phyloP scores from a whole-genome alignment of 2,888 invertebrate genomes.

The Rhogogaster chlorosoma region DNA sequence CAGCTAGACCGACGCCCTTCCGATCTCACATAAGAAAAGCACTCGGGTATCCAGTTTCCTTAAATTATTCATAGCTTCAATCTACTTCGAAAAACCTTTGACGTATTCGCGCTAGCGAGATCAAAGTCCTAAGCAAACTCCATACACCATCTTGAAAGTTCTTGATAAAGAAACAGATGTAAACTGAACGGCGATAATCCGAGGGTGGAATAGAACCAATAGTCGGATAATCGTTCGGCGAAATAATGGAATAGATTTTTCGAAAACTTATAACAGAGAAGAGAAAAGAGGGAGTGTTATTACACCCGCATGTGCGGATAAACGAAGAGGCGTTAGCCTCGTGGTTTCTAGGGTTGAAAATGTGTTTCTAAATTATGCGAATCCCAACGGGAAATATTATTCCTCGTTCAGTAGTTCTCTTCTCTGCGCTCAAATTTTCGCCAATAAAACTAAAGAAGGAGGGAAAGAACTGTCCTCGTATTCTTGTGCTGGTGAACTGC shows the following conservation, averaged over 20 bases:
- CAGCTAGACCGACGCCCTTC: neutral
- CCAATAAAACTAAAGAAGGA: neutral
- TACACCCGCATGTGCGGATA: neutral
- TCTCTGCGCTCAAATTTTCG: neutral
- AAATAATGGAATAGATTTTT: neutral
- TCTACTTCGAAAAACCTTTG: neutral
- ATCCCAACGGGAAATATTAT: constrained; percentile 28
- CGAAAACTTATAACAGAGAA: neutral
- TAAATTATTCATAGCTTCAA: neutral
- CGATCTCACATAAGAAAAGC: neutral
- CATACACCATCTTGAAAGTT: neutral
- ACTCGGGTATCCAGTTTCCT: neutral
- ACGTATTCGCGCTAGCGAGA: neutral
- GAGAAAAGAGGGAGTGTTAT: neutral
- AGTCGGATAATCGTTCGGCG: neutral
- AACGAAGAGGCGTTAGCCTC: neutral
- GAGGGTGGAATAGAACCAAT: neutral
- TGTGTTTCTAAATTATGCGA: constrained; percentile 5
- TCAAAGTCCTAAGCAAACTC: neutral
- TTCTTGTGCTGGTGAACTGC: neutral
- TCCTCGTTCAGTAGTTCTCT: neutral
- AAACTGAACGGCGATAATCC: neutral
- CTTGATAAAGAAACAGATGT: neutral
- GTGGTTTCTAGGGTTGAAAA: constrained; percentile 1
- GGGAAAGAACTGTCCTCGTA: neutral